Evolutionary conservation across 2,113 vertebrate species (phyloP).

Genomic region (Meles meles): DNA sequence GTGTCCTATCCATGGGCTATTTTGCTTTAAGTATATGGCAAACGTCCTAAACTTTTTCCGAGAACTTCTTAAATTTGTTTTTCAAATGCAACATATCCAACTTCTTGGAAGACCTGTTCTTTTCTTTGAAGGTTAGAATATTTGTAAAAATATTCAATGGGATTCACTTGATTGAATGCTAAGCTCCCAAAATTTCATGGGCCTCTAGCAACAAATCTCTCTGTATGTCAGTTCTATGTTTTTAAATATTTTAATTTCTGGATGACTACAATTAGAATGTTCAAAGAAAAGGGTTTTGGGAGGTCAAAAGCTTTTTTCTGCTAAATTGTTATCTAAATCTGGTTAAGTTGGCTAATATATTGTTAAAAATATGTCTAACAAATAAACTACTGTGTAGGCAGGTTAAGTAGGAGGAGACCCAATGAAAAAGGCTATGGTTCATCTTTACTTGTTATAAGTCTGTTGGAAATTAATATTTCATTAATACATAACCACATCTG

Average conservation of each 20-base stretch:
- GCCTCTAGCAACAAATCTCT: background rate
- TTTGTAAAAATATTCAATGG: background rate
- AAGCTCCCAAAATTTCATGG: background rate
- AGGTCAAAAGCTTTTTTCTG: constrained; percentile 8
- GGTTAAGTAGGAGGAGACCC: background rate
- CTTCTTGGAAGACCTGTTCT: background rate
- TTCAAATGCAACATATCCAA: background rate
- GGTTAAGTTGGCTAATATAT: background rate
- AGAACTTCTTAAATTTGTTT: background rate
- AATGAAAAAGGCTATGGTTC: background rate
- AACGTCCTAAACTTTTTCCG: background rate
- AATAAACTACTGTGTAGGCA: background rate
- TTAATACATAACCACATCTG: background rate
- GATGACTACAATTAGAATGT: background rate
- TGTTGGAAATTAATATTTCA: constrained; percentile 22
- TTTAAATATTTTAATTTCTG: constrained; percentile 30
- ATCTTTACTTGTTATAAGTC: background rate
- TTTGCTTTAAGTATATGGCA: background rate
- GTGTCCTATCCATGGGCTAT: background rate
- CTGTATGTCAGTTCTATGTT: background rate
- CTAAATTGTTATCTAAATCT: background rate
- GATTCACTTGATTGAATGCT: background rate
- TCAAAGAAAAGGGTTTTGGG: background rate
- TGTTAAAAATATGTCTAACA: background rate
- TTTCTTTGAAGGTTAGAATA: constrained; percentile 3